phyloP scores from a whole-genome alignment of 2,113 vertebrate genomes.

The Phalacrocorax aristotelis region DNA sequence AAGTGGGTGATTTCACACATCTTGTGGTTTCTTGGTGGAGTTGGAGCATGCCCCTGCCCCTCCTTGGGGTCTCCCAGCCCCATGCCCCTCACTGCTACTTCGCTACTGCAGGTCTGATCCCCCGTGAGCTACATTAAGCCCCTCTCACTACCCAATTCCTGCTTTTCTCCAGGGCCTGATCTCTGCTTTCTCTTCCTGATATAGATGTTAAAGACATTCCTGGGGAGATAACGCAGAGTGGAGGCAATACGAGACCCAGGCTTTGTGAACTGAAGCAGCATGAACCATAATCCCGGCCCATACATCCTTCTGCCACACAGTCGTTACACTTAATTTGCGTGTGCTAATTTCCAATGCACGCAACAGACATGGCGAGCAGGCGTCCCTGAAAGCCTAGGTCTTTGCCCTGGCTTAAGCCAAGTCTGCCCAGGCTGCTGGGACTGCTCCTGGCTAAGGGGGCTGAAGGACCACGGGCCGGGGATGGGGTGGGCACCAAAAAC shows the following conservation, averaged over 20 bases:
- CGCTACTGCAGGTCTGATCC: rapidly evolving
- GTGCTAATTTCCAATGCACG: not conserved
- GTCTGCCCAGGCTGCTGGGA: not conserved
- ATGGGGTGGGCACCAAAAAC: not conserved
- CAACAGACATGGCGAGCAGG: rapidly evolving
- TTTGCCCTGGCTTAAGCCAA: not conserved
- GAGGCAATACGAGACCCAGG: not conserved
- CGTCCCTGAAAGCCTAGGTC: not conserved
- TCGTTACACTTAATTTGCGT: not conserved
- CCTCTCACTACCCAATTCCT: not conserved
- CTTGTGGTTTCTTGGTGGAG: not conserved
- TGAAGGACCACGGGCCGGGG: not conserved
- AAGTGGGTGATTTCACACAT: rapidly evolving
- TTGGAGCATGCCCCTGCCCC: not conserved
- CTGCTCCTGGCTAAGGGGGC: not conserved
- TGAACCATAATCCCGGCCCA: not conserved
- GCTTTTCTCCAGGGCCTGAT: not conserved
- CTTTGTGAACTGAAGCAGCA: not conserved
- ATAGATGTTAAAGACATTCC: not conserved
- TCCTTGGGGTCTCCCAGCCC: not conserved
- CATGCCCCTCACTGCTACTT: rapidly evolving
- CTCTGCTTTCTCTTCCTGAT: not conserved
- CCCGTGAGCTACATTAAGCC: not conserved
- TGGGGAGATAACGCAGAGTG: rapidly evolving
- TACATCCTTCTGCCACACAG: not conserved